These are phyloP conservation scores for Antrozous pallidus DNA, from an alignment of 2,797 vertebrate genomes.

Conservation along the genomic window DNA sequence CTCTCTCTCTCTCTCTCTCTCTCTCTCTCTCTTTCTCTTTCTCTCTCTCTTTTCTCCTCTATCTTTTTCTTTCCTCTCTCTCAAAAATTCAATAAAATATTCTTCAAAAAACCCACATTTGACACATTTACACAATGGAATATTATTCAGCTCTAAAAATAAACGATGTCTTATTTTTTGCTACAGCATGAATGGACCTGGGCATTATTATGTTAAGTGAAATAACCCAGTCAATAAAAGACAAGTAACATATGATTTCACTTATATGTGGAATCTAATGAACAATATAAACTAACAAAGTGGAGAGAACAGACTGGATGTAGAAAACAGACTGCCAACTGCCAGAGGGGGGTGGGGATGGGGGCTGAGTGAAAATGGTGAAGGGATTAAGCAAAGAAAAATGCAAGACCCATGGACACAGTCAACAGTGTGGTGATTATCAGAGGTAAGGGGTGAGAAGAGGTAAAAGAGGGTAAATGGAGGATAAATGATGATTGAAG, in stretches of 20 bases:
- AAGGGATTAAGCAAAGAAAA: not conserved
- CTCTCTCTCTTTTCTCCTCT: too few species aligned
- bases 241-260: not conserved
- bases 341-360: not conserved
- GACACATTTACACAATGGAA: not conserved
- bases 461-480: not conserved
- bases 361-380: not conserved
- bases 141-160: too few species aligned
- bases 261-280: not conserved
- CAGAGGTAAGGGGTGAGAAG: not conserved
- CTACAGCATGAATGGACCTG: not conserved
- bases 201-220: not conserved
- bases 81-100: too few species aligned
- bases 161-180: too few species aligned
- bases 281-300: not conserved
- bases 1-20: too few species aligned
- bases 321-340: not conserved
- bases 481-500: not conserved
- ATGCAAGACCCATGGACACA: not conserved
- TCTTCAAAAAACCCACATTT: not conserved
- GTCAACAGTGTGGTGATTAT: not conserved
- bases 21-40: too few species aligned
- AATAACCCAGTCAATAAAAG: not conserved
- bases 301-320: not conserved
- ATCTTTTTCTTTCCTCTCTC: too few species aligned